Evolutionary conservation across 2,888 invertebrate genomes (phyloP).

Genomic region (Orthosia cruda): DNA sequence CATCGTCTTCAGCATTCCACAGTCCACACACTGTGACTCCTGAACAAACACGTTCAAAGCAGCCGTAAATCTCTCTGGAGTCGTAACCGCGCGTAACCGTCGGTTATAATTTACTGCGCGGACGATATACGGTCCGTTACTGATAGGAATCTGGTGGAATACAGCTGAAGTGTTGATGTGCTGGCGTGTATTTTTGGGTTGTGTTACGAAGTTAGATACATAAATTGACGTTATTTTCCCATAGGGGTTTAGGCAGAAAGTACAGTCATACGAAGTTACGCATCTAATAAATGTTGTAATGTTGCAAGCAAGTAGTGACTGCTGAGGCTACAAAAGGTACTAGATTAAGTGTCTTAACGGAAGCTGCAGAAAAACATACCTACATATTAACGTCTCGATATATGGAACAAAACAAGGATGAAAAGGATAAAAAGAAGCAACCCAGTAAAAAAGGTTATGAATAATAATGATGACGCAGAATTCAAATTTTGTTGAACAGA

Average conservation of each 20-base stretch:
- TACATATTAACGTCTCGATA: neutral
- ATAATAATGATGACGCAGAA: neutral
- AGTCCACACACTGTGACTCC: slow-evolving; percentile 21
- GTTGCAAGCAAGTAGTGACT: too few species aligned
- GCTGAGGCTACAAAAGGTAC: neutral
- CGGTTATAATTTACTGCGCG: slow-evolving; percentile 47
- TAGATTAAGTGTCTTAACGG: neutral
- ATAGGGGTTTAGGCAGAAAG: too few species aligned
- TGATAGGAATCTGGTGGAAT: slow-evolving; percentile 22
- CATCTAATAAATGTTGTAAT: neutral
- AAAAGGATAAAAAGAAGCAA: neutral
- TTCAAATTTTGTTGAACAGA: neutral
- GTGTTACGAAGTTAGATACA: neutral
- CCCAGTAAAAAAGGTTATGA: neutral
- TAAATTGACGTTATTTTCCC: too few species aligned
- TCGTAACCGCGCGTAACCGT: slow-evolving; percentile 43
- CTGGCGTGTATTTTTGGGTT: slow-evolving; percentile 24
- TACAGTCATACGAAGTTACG: too few species aligned
- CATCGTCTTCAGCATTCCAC: slow-evolving; percentile 26
- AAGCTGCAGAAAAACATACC: too few species aligned
- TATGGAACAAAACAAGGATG: neutral
- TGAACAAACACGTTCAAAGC: slow-evolving; percentile 47
- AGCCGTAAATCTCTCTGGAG: slow-evolving; percentile 42
- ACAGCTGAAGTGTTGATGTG: slow-evolving; percentile 35
- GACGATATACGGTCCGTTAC: slow-evolving; percentile 31